Conservation (phyloP, 2,797 vertebrate species). For the Odontamblyopus rebecca region DNA sequence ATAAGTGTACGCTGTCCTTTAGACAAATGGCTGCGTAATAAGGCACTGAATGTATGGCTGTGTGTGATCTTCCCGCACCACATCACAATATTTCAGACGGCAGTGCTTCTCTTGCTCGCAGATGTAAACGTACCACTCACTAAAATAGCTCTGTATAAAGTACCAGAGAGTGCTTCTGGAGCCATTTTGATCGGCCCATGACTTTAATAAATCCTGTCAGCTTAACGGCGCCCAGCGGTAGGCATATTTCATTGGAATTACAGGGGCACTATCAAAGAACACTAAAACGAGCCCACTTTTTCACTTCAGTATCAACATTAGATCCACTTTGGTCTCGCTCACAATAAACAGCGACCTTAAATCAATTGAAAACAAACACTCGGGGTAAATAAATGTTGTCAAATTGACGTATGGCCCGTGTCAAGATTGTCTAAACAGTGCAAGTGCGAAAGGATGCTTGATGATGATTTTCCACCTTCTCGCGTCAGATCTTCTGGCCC, state of each 20-base stretch:
- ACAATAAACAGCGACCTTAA: constrained; percentile 45
- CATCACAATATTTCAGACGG: constrained; percentile 33
- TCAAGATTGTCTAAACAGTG: constrained; percentile 57
- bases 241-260: constrained; percentile 37
- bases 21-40: constrained; percentile 41
- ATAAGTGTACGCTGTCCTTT: constrained; percentile 23
- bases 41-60: constrained; percentile 64
- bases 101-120: constrained; percentile 36
- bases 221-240: constrained; percentile 29
- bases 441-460: constrained; percentile 50
- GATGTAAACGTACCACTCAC: constrained; percentile 15
- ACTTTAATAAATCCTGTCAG: constrained; percentile 28
- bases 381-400: constrained; percentile 46
- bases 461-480: constrained; percentile 57
- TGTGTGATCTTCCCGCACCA: constrained; percentile 10
- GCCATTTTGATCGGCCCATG: constrained; percentile 10
- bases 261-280: constrained; percentile 18
- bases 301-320: constrained; percentile 32
- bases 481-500: constrained; percentile 90
- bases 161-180: constrained; percentile 25
- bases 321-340: constrained; percentile 41
- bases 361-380: constrained; percentile 56
- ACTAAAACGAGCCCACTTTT: constrained; percentile 17
- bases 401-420: constrained; percentile 48
- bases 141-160: constrained; percentile 32